A percentile compares a stretch with the other conserved stretches of the same genome.
Evolutionary conservation across 1,140 invertebrate genomes (phyloP).

Genomic region (Oryzaephilus surinamensis): DNA sequence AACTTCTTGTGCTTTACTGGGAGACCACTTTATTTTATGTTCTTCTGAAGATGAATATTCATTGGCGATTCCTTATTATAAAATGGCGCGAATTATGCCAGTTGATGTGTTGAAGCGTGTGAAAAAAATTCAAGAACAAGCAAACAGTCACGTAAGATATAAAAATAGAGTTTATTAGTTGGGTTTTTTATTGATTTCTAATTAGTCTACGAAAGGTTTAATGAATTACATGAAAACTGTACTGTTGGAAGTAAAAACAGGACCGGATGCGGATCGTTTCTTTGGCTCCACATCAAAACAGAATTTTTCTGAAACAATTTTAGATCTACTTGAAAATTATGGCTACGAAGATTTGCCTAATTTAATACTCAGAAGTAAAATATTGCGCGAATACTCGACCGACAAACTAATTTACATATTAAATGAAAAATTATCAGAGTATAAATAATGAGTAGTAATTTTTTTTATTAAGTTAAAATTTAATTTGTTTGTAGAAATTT

Average conservation of each 20-base stretch:
- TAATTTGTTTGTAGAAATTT: slow-evolving; percentile 17
- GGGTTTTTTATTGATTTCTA: slow-evolving; percentile 7
- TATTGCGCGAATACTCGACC: slow-evolving; percentile 46
- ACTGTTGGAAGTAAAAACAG: slow-evolving; percentile 36
- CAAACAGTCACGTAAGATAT: slow-evolving; percentile 20
- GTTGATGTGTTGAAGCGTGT: slow-evolving; percentile 39
- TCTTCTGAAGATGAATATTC: slow-evolving; percentile 45
- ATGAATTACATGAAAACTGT: slow-evolving; percentile 42
- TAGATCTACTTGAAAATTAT: slow-evolving; percentile 35
- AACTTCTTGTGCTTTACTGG: slow-evolving; percentile 50
- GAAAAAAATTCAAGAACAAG: slow-evolving; percentile 33
- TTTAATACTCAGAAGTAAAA: slow-evolving; percentile 42
- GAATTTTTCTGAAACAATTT: slow-evolving; percentile 41
- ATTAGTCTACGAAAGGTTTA: slow-evolving; percentile 39
- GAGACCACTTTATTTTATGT: slow-evolving; percentile 54
- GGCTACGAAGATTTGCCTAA: slow-evolving; percentile 39
- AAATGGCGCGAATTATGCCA: slow-evolving; percentile 43
- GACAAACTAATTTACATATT: slow-evolving; percentile 45
- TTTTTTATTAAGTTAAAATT: slow-evolving; percentile 1
- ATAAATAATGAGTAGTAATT: slow-evolving; percentile 6
- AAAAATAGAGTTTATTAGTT: not conserved
- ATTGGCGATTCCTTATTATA: slow-evolving; percentile 48
- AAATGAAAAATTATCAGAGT: slow-evolving; percentile 20
- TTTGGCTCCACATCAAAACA: slow-evolving; percentile 36
- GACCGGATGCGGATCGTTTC: slow-evolving; percentile 37